Evolutionary conservation across 2,888 invertebrate genomes (phyloP).

Genomic region (Amphipoea oculea): DNA sequence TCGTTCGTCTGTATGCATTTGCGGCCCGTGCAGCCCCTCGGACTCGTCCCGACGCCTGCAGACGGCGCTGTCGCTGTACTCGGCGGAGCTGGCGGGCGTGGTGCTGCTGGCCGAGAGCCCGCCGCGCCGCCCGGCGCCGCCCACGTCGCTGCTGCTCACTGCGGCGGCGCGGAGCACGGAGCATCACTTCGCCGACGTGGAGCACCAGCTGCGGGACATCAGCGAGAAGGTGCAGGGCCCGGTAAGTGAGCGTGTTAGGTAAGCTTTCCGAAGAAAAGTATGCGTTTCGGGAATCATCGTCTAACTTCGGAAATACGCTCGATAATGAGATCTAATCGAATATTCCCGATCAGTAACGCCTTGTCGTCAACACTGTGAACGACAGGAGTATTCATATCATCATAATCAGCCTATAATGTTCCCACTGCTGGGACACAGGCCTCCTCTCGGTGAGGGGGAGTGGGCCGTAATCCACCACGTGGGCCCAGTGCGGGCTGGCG

Average conservation of each 20-base stretch:
- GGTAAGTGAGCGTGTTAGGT: slow-evolving; percentile 57
- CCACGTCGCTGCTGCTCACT: slow-evolving; percentile 89
- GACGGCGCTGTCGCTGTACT: slow-evolving; percentile 98
- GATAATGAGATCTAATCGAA: no score
- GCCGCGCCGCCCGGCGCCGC: slow-evolving; percentile 68
- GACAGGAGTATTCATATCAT: no score
- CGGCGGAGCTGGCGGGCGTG: slow-evolving; percentile 96
- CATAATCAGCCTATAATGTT: no score
- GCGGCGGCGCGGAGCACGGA: slow-evolving; percentile 92
- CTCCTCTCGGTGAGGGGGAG: no score
- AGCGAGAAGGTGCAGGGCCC: slow-evolving; percentile 90
- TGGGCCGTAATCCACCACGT: no score
- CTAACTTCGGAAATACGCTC: no score
- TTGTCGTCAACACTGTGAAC: no score
- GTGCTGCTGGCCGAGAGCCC: slow-evolving; percentile 94
- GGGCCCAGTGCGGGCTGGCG: no score
- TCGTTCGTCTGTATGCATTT: no score
- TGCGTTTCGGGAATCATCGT: not conserved
- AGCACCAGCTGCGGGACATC: slow-evolving; percentile 93
- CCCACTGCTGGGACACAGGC: no score
- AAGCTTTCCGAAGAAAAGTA: no score
- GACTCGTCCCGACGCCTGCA: slow-evolving; percentile 95
- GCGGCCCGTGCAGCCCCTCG: slow-evolving; percentile 54
- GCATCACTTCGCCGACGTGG: slow-evolving; percentile 96
- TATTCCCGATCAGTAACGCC: no score